phyloP scores from a whole-genome alignment of 2,113 vertebrate genomes.

The Bos taurus region DNA sequence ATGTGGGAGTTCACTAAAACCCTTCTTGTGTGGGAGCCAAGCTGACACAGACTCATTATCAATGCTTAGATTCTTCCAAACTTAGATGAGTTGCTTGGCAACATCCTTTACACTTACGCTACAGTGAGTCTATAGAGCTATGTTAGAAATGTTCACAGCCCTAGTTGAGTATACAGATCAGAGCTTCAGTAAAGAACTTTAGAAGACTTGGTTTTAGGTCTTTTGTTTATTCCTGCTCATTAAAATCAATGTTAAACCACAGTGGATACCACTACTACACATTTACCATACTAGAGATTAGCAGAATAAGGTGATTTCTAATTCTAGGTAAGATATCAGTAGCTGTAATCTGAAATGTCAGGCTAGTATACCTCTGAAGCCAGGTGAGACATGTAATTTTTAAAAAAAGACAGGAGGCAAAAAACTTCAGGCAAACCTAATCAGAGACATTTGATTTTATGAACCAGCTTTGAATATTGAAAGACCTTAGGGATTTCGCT shows the following conservation, averaged over 20 bases:
- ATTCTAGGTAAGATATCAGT: neutral
- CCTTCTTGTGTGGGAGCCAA: conserved; percentile 60
- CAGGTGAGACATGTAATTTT: neutral
- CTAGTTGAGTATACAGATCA: conserved; percentile 27
- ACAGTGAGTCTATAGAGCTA: conserved; percentile 55
- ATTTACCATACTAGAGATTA: neutral
- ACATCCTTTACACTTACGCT: conserved; percentile 56
- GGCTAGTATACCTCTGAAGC: neutral
- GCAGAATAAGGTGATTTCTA: neutral
- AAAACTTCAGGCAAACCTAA: neutral
- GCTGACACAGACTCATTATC: conserved; percentile 2
- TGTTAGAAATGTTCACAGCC: conserved; percentile 52
- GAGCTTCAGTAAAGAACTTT: conserved; percentile 10
- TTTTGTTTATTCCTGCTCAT: conserved; percentile 49
- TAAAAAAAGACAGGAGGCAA: neutral
- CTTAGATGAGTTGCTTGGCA: conserved; percentile 65
- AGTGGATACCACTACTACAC: neutral
- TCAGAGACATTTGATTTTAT: conserved; percentile 32
- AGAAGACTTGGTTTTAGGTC: conserved; percentile 37
- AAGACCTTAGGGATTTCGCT: neutral
- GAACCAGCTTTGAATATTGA: conserved; percentile 26
- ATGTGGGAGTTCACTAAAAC: conserved; percentile 20
- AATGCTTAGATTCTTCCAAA: conserved; percentile 65
- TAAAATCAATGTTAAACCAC: neutral
- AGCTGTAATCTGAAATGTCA: neutral